phyloP scores from a whole-genome alignment of 2,113 vertebrate species.

The Labeo catla region DNA sequence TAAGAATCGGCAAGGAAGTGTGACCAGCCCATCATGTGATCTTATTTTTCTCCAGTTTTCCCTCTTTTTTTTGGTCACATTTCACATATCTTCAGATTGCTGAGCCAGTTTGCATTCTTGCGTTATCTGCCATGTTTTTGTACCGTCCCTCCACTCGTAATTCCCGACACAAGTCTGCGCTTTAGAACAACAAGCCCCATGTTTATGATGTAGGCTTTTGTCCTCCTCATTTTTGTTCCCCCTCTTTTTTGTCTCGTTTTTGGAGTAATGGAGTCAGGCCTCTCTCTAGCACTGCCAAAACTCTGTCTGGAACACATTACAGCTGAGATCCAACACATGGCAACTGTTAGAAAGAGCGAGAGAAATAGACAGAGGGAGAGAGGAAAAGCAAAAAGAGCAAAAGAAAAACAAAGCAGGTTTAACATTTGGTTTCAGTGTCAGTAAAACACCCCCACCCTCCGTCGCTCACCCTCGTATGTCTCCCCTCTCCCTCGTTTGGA shows the following conservation, averaged over 20 bases:
- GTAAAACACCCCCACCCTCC: conserved; percentile 56
- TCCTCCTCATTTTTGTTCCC: conserved; percentile 30
- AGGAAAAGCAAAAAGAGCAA: conserved; percentile 48
- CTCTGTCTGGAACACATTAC: conserved; percentile 80
- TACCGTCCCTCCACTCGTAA: not conserved
- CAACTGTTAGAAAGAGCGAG: conserved; percentile 73
- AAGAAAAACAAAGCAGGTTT: conserved; percentile 74
- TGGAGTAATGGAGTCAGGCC: conserved; percentile 36
- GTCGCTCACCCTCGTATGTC: conserved; percentile 22
- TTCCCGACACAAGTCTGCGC: conserved; percentile 9
- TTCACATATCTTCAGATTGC: not conserved
- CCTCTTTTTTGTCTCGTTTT: conserved; percentile 24
- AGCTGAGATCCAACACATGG: conserved; percentile 85
- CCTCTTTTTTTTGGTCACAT: not conserved
- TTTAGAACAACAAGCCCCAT: conserved; percentile 24
- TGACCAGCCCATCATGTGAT: conserved; percentile 30
- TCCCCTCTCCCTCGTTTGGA: not conserved
- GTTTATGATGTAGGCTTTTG: conserved; percentile 22
- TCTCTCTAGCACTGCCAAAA: conserved; percentile 66
- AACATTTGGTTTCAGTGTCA: conserved; percentile 64
- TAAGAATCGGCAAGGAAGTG: not conserved
- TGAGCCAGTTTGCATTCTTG: not conserved
- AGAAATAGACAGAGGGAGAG: conserved; percentile 54
- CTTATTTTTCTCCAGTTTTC: not conserved
- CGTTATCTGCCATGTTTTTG: not conserved